Conservation (phyloP, 53 echinoderm and acorn worm genomes). For the Stichopus horrens region DNA sequence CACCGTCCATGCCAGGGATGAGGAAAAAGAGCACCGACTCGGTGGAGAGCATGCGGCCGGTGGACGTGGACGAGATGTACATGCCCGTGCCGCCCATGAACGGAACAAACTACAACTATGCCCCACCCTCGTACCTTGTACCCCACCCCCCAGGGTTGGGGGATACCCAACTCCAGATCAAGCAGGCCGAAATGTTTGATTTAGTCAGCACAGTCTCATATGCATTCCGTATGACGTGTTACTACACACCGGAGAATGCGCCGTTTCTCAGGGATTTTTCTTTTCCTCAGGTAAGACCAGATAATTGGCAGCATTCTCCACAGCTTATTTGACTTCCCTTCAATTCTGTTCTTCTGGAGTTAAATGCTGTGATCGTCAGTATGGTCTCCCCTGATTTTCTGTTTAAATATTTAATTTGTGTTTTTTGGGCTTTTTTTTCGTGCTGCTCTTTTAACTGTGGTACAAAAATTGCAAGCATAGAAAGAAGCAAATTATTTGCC, state of each 20-base stretch:
- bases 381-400: too few species aligned
- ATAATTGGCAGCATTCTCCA: too few species aligned
- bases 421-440: too few species aligned
- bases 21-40: conserved; percentile 95
- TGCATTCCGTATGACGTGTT: conserved; percentile 95
- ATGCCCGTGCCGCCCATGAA: conserved; percentile 52
- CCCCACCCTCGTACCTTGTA: conserved; percentile 60
- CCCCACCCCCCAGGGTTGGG: conserved; percentile 46
- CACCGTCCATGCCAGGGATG: conserved; percentile 59
- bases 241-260: conserved; percentile 83
- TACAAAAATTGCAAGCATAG: too few species aligned
- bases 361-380: too few species aligned
- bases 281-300: conserved; percentile 78
- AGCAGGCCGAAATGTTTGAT: conserved; percentile 98
- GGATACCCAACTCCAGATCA: conserved; percentile 68
- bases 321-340: too few species aligned
- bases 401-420: too few species aligned
- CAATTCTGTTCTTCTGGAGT: too few species aligned
- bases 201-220: conserved; percentile 93
- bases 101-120: conserved; percentile 59
- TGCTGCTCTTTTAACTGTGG: too few species aligned
- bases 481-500: too few species aligned
- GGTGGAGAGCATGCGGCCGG: conserved; percentile 69
- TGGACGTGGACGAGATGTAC: conserved; percentile 74
- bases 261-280: conserved; percentile 95